Evolutionary conservation across 2,888 invertebrate genomes (phyloP), one percentile per base, ranked within the genome.

Genomic region (Ectemnius lituratus): DNA sequence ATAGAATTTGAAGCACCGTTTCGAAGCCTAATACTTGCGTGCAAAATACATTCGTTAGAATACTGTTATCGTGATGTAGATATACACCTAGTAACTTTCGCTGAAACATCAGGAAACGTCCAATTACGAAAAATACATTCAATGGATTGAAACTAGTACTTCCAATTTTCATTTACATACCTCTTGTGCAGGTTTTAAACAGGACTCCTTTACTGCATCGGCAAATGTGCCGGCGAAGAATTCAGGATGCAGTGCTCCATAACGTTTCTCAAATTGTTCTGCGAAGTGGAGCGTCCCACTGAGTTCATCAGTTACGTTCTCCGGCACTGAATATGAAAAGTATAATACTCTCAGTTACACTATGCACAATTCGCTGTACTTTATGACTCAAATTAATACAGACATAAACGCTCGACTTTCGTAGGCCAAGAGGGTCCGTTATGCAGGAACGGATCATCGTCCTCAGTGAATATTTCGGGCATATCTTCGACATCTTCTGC

Each of bases 1-100:
- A 94, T 61, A 99, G 93, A 75, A 97, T 96, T 89, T 97, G 96
- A 86, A 98, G 94, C 64, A 99, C 96, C 18, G 96, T 96, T 88
- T 98, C 98, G 86, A 96, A 96, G 90, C 98, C 98, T 81, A 99
- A 92, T 74, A 98, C 93, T 90, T 98, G 97, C 70, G 98, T 97
- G 92, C 99, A 98, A 93, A 99, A 99, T 80, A 99, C 98, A 91
- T 99, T 98, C 49, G 98, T 95, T 84, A 98, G 93, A 70, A 99
- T 97, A 84, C 98, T 98, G 80, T 94, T 95, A 91, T 99, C 99
- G 91, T 99, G 98, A 91, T 99, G 99, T 37, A 99, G 93, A 92
- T 99, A 99, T 75, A 99, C 94, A 20, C 97, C 98, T 82, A 99
- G 92, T 72, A 98, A 93, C 92, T 97, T 97, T 81, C 98, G 94